Evolutionary conservation across 1,140 invertebrate genomes (phyloP), one percentile per base, ranked within the genome.

Genomic region (Penaeus japonicus): DNA sequence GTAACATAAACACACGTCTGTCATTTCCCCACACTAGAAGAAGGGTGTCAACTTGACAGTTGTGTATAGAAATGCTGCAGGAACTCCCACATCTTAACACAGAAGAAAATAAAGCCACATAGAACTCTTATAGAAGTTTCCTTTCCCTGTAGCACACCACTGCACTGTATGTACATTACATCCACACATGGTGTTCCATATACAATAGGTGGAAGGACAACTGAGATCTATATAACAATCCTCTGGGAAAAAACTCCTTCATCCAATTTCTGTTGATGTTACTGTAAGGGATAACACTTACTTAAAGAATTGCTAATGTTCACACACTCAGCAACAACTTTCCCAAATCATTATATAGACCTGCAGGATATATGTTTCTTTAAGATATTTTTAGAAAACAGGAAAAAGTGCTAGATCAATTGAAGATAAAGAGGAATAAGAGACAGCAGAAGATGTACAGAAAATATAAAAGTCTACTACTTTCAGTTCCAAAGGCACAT

Each of bases 1-100:
- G 92, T 55, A 92, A 90, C 53, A 89, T 85, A 90, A 89, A 89
- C 85, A 57, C 89, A 87, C 77, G 54, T 27, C 80, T 62, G 78
- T 85, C 84, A 89, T 53, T 59, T 83, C 35, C 27, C 70, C 86
- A 59, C n/a, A 54, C 39, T 59, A 84, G 22, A 75, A 55, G 10
- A 73, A 62, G 77, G 35, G 39, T 18, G 27, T 54, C 47, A 30
- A 39, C 10, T 54, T 27, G 35, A 39, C 65, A 83, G 20, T 35
- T 32, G 35, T 47, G 47, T 47, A 47, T 47, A 47, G 10, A 47
- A 47, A 47, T 47, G 47, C 47, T 47, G 47, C 47, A 47, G 47
- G 47, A 47, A 47, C 47, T 47, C 47, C 47, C 47, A 81, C 54
- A 70, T 20, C 54, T 39, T 79, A 54, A 79, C 54, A 32, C 39